Evolutionary conservation across 2,888 invertebrate genomes (phyloP).

Genomic region (Cryptophagus acutangulus): DNA sequence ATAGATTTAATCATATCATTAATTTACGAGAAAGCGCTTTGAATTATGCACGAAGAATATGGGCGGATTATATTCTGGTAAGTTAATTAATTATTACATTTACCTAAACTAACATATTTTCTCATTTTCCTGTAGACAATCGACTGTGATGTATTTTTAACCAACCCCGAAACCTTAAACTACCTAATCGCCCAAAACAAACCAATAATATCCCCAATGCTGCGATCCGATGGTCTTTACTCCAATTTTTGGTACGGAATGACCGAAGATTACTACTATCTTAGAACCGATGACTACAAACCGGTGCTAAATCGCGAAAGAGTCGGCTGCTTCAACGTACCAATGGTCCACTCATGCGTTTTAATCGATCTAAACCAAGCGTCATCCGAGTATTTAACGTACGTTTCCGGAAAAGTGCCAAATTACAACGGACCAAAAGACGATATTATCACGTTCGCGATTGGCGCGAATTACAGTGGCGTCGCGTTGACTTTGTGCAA

Average conservation of each 20-base stretch:
- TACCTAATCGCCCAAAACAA: slow-evolving; percentile 58
- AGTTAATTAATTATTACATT: slow-evolving; percentile 38
- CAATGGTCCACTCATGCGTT: slow-evolving; percentile 88
- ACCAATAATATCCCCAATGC: slow-evolving; percentile 76
- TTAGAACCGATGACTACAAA: slow-evolving; percentile 78
- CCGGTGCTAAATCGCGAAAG: slow-evolving; percentile 66
- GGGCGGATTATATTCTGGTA: slow-evolving; percentile 90
- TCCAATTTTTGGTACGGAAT: slow-evolving; percentile 97
- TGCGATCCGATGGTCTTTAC: slow-evolving; percentile 80
- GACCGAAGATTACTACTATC: slow-evolving; percentile 77
- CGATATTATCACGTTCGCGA: slow-evolving; percentile 89
- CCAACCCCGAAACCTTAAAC: slow-evolving; percentile 60
- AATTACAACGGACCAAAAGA: slow-evolving; percentile 69
- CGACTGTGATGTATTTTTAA: slow-evolving; percentile 80
- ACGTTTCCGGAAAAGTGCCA: slow-evolving; percentile 57
- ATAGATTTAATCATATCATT: slow-evolving; percentile 75
- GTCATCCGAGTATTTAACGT: slow-evolving; percentile 65
- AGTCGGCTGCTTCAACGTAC: slow-evolving; percentile 74
- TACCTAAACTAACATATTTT: not conserved
- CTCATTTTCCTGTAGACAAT: slow-evolving; percentile 61
- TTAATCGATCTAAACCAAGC: slow-evolving; percentile 65
- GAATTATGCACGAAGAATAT: slow-evolving; percentile 63
- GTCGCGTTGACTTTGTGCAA: slow-evolving; percentile 74
- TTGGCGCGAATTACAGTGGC: slow-evolving; percentile 66
- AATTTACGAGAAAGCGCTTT: slow-evolving; percentile 71